Percentiles rank a stretch among this genome's conserved stretches.
Conservation (phyloP, 2,888 invertebrate genomes). For the Trachelus iudaicus region DNA sequence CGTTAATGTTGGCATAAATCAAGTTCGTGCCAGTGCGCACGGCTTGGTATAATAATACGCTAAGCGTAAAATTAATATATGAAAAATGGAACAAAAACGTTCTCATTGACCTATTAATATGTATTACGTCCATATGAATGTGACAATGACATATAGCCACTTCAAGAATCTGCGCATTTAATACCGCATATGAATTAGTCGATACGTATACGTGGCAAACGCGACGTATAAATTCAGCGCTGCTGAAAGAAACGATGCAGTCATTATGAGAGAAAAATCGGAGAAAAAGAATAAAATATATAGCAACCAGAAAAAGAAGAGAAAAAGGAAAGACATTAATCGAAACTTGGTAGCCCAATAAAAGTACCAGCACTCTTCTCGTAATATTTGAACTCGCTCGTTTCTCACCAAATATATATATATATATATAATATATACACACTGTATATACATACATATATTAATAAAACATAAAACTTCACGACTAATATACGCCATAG, state of each 20-base stretch:
- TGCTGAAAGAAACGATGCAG: not conserved
- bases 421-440: too few species aligned
- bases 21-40: not conserved
- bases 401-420: slow-evolving; percentile 3
- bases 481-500: slow-evolving; percentile 7
- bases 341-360: not conserved
- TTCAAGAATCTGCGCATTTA: not conserved
- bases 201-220: not conserved
- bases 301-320: not conserved
- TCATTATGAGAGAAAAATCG: not conserved
- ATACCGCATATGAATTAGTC: not conserved
- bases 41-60: not conserved
- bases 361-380: not conserved
- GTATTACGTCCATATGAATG: not conserved
- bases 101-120: not conserved
- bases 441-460: not conserved
- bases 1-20: not conserved
- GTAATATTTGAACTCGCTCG: not conserved
- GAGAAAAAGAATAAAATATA: not conserved
- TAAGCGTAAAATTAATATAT: not conserved
- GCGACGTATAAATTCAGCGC: not conserved
- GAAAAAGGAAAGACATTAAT: not conserved
- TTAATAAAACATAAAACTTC: slow-evolving; percentile 3
- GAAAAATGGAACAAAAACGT: not conserved
- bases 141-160: not conserved